phyloP scores from a whole-genome alignment of 2,113 vertebrate species.

The Potamarius usumacintae region DNA sequence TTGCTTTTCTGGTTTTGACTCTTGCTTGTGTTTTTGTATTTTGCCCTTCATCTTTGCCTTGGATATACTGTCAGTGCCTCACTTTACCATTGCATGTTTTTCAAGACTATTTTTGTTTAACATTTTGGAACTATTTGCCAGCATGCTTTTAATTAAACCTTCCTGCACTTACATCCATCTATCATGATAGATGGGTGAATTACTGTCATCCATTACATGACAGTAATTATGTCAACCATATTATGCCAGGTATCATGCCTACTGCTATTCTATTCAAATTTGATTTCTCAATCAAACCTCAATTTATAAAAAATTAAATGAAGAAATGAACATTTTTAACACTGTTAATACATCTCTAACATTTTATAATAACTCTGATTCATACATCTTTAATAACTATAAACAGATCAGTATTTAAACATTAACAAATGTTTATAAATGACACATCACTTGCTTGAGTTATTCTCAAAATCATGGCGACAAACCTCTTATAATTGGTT shows the following conservation, averaged over 20 bases:
- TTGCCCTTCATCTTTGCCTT: no score
- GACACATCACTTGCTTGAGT: not conserved
- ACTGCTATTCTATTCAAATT: not conserved
- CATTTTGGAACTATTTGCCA: no score
- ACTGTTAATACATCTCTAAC: not conserved
- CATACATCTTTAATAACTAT: not conserved
- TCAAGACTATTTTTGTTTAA: no score
- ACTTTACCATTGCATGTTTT: no score
- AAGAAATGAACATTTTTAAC: not conserved
- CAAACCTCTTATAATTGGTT: not conserved
- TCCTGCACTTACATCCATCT: no score
- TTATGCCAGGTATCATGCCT: not conserved
- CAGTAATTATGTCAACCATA: not conserved
- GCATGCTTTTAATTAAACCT: no score
- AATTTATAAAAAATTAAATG: not conserved
- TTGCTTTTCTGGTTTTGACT: no score
- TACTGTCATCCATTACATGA: no score
- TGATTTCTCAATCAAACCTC: not conserved
- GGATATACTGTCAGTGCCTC: no score
- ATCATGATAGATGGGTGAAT: no score
- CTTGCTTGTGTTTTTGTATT: no score
- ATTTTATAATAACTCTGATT: not conserved
- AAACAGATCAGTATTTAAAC: not conserved
- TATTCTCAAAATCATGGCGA: not conserved
- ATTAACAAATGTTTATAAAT: not conserved